Percentiles rank a stretch among this genome's conserved stretches.
Conservation (phyloP, 2,797 vertebrate species). For the Coranthus polyacanthus region DNA sequence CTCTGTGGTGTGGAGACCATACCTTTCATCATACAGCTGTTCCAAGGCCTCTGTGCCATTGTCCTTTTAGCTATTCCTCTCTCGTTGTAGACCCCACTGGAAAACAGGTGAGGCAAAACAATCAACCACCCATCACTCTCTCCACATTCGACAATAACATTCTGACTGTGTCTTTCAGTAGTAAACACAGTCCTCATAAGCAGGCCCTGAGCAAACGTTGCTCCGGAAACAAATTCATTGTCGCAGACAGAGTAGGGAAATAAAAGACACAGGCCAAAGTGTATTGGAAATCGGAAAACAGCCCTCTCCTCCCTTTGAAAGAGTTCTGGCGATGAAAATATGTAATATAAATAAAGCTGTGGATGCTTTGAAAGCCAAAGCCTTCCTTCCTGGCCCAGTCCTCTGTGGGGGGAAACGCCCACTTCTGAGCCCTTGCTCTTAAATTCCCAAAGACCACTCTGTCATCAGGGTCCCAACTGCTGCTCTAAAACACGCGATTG, state of each 20-base stretch:
- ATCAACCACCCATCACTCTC: conserved; percentile 73
- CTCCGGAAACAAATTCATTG: conserved; percentile 80
- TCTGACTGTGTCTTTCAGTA: conserved; percentile 73
- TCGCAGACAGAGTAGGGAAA: conserved; percentile 66
- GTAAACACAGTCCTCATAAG: conserved; percentile 68
- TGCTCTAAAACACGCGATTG: conserved; percentile 86
- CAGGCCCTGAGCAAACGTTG: conserved; percentile 41
- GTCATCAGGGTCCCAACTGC: conserved; percentile 89
- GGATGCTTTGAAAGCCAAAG: conserved; percentile 88
- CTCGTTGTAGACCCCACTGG: conserved; percentile 63
- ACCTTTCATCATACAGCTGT: conserved; percentile 74
- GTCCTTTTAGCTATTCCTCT: conserved; percentile 63
- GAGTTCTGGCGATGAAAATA: conserved; percentile 85
- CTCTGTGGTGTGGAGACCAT: conserved; percentile 51
- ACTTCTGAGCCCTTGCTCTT: conserved; percentile 83
- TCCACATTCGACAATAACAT: conserved; percentile 72
- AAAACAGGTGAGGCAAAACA: conserved; percentile 80
- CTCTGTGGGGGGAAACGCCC: conserved; percentile 80
- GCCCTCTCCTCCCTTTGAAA: conserved; percentile 82
- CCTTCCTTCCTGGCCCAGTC: conserved; percentile 88
- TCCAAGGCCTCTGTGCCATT: conserved; percentile 75
- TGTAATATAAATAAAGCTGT: conserved; percentile 90
- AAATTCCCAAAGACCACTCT: conserved; percentile 89
- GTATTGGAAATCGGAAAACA: conserved; percentile 81
- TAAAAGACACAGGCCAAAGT: conserved; percentile 72